A percentile compares a stretch with the other conserved stretches of the same genome.
Conservation (phyloP, 2,797 vertebrate genomes). For the Argentina silus region DNA sequence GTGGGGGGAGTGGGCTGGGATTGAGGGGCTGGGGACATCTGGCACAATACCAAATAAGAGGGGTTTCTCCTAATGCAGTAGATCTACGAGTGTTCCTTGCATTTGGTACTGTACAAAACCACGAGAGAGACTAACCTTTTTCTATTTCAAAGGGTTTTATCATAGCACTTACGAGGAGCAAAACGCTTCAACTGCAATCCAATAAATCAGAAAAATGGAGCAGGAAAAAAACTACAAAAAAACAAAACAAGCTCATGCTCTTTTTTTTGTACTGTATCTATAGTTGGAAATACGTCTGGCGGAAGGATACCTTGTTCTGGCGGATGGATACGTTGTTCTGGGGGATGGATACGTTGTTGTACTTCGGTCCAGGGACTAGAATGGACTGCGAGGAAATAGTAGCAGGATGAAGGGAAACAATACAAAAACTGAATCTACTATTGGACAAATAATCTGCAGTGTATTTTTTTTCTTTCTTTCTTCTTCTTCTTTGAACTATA, state of each 20-base stretch:
- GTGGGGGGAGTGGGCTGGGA: conserved; percentile 44
- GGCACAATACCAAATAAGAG: conserved; percentile 84
- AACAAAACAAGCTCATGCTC: conserved; percentile 48
- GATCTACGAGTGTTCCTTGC: conserved; percentile 76
- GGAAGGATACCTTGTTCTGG: conserved; percentile 43
- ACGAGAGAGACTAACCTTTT: conserved; percentile 65
- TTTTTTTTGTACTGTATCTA: conserved; percentile 73
- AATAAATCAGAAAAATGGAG: conserved; percentile 72
- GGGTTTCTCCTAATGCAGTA: conserved; percentile 83
- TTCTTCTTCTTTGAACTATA: conserved; percentile 59
- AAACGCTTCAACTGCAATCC: conserved; percentile 78
- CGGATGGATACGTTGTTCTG: conserved; percentile 44
- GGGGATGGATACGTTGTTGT: conserved; percentile 46
- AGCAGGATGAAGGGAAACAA: conserved; percentile 69
- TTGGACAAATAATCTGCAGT: conserved; percentile 59
- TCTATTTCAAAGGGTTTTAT: conserved; percentile 76
- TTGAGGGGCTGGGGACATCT: conserved; percentile 63
- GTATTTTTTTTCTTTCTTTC: conserved; percentile 25
- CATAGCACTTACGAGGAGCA: conserved; percentile 82
- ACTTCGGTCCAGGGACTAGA: conserved; percentile 46
- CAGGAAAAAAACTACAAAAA: conserved; percentile 52
- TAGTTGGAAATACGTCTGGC: conserved; percentile 64
- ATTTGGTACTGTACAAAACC: conserved; percentile 78
- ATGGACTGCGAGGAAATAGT: conserved; percentile 34
- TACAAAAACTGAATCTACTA: conserved; percentile 68